Evolutionary conservation across 2,113 vertebrate genomes (phyloP), one percentile per base, ranked within the genome.

Genomic region (Meles meles): DNA sequence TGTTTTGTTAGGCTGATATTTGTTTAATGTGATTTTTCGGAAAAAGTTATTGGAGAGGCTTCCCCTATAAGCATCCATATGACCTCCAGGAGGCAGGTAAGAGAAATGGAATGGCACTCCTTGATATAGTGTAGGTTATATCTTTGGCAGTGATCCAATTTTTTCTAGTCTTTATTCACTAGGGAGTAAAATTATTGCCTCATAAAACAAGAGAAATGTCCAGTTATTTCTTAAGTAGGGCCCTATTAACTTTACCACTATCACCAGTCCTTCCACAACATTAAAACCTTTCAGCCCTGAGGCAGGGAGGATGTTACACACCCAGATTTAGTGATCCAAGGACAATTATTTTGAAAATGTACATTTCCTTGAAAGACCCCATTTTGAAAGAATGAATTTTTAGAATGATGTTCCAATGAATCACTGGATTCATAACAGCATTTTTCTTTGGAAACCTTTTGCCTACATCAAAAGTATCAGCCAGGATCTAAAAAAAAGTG

Each of bases 151-250:
- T 49, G 55, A 91, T 90, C 92, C 96, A 96, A 37, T 79, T 95
- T 93, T 96, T 96, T 83, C 69, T 37, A 89, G 74, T 57, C 80
- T 97, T 97, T 96, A 97, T 97, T 98, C 96, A 71, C 67, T 97
- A 96, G 89, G 71, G 83, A 97, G 63, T 61, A 2, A 8, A 93
- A 90, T 96, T 91, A 79, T 90, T 97, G 9, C 63, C 86, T 92
- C 87, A 97, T 97, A 98, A 98, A 98, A 96, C 18, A 98, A 37
- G 90, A 96, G 77, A 95, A 96, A 95, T 96, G 96, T 90, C 96
- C 92, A 95, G 93, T 96, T 98, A 96, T 81, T 96, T 96, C 90
- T 96, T 95, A 98, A 94, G 88, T 97, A 96, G 81, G 63, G 80
- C 84, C 90, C 87, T 89, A 92, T 98, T 97, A 97, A 97, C 93